Evolutionary conservation across 1,140 invertebrate genomes (phyloP).

Genomic region (Cryptotermes secundus): DNA sequence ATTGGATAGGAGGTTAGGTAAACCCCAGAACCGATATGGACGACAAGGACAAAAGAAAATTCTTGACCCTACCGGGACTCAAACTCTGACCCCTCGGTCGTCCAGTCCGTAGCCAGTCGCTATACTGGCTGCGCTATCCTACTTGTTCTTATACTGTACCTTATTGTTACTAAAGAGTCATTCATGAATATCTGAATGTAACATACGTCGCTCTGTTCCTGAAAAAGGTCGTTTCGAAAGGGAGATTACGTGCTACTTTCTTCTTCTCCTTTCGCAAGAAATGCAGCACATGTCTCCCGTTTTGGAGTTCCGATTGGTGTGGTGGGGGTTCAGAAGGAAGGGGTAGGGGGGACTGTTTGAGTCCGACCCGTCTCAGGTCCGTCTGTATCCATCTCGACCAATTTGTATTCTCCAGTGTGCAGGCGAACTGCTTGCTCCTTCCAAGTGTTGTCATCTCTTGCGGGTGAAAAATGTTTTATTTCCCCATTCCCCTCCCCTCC

Average conservation of each 20-base stretch:
- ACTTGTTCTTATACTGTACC: too few relatives aligned
- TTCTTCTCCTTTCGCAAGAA: neutral
- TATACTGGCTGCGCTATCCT: too few relatives aligned
- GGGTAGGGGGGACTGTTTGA: neutral
- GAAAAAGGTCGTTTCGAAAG: neutral
- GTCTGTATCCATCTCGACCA: neutral
- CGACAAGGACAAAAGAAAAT: too few relatives aligned
- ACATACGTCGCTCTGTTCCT: neutral
- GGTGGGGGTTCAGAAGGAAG: neutral
- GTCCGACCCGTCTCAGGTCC: neutral
- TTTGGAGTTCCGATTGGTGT: neutral
- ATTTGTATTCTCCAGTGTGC: neutral
- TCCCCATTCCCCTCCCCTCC: neutral
- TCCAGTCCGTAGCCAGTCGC: too few relatives aligned
- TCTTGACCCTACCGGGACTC: too few relatives aligned
- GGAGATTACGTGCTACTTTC: conserved; percentile 15
- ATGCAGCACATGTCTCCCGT: conserved; percentile 9
- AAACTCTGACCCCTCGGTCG: too few relatives aligned
- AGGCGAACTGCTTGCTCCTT: neutral
- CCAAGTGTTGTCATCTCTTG: conserved; percentile 18
- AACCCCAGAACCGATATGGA: too few relatives aligned
- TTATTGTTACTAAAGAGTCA: too few relatives aligned
- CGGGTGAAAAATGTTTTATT: neutral
- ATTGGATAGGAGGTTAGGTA: too few relatives aligned
- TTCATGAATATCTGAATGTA: neutral